A percentile compares a stretch with the other conserved stretches of the same genome.
Evolutionary conservation across 2,797 vertebrate genomes (phyloP).

Genomic region (Lates japonicus): DNA sequence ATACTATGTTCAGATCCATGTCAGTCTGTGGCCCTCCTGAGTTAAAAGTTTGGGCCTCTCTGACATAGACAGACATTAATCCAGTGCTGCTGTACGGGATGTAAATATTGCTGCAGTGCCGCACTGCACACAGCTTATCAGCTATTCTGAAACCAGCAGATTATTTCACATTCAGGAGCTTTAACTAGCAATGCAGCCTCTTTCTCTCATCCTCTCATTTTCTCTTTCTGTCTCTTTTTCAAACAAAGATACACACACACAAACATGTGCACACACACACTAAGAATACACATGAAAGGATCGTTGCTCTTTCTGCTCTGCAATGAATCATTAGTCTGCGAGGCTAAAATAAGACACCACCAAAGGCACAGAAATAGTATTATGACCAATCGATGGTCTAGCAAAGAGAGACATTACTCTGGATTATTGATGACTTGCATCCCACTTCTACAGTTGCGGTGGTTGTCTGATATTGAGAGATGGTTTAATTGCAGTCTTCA

Average conservation of each 20-base stretch:
- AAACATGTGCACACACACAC: conserved; percentile 22
- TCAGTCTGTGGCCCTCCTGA: conserved; percentile 30
- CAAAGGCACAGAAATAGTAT: conserved; percentile 75
- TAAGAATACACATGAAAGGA: conserved; percentile 58
- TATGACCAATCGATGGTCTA: conserved; percentile 71
- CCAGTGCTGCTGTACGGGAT: conserved; percentile 27
- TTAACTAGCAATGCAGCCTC: conserved; percentile 42
- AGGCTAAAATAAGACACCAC: conserved; percentile 74
- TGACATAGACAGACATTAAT: conserved; percentile 55
- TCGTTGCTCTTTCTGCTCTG: conserved; percentile 58
- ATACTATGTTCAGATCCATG: conserved; percentile 19
- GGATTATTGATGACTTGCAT: conserved; percentile 71
- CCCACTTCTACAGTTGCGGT: conserved; percentile 35
- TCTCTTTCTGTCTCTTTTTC: conserved; percentile 42
- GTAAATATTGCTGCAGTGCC: conserved; percentile 65
- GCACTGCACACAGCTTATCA: conserved; percentile 70
- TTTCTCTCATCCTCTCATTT: conserved; percentile 32
- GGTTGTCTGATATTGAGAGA: conserved; percentile 16
- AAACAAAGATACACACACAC: conserved; percentile 47
- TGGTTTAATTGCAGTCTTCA: conserved; percentile 20
- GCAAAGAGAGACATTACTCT: conserved; percentile 55
- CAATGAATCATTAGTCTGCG: conserved; percentile 72
- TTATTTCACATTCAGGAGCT: conserved; percentile 71
- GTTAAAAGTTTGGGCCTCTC: conserved; percentile 23
- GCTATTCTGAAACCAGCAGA: conserved; percentile 64